Evolutionary conservation across 2,113 vertebrate species (phyloP), one percentile per base, ranked within the genome.

Genomic region (Cyphotilapia sp.): DNA sequence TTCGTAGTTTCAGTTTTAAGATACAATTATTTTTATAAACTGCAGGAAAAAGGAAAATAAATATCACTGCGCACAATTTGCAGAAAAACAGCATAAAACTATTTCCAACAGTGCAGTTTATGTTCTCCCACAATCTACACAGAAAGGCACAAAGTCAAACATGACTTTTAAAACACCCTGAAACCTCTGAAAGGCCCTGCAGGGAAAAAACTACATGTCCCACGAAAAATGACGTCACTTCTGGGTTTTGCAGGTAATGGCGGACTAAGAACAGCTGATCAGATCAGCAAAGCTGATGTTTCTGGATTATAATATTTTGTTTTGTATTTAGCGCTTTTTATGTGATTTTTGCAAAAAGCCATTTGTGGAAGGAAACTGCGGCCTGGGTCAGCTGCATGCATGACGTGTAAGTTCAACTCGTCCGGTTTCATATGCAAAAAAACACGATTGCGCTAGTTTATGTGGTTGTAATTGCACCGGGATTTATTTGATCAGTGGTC

Each of bases 401-500:
- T 57, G 54, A 29, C 13, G 4, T 57, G 56, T 0, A 2, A 57
- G 54, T 57, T 5, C 4, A 27, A 56, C 54, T 56, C 2, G 11
- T 56, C 54, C 4, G 1, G 22, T 56, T 56, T 56, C 22, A 56
- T 56, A 24, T 56, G 53, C 22, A 7, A 24, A 56, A 47, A 22
- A 56, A 0, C n/a, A 54, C 3, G n/a, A 54, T 0, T 54, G 22
- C 11, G 0, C 53, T 56, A 56, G 53, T 0, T 56, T 24, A 56
- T 0, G 22, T 24, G 53, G 11, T 56, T 56, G n/a, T 53, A 53
- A 53, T 6, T 4, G 51, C 51, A 54, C 51, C 5, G n/a, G 51
- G 1, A 22, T 54, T 54, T 54, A 54, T 54, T 2, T 54, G 51
- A 54, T 54, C 10, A 22, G n/a, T 22, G n/a, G 51, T 0, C 1